Evolutionary conservation across 1,140 invertebrate genomes (phyloP).

Genomic region (Neomicropteryx cornuta): DNA sequence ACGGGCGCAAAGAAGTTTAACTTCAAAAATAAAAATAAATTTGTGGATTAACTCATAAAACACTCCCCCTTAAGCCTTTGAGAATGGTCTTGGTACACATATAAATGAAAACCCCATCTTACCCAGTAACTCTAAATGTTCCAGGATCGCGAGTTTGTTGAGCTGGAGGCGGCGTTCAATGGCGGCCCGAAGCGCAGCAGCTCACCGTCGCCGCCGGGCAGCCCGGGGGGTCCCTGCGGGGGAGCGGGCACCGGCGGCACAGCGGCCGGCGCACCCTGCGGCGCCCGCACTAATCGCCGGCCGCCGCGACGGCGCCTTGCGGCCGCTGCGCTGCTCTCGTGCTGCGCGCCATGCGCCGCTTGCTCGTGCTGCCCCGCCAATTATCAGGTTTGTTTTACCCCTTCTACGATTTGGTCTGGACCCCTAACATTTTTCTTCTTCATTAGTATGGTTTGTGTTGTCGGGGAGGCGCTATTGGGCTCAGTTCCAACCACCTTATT

Average conservation of each 20-base stretch:
- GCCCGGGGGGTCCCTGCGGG: constrained; percentile 67
- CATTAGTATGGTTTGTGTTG: background rate
- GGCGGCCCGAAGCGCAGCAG: constrained; percentile 80
- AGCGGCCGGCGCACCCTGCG: too few relatives aligned
- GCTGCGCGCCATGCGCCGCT: constrained; percentile 57
- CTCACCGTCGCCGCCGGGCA: constrained; percentile 71
- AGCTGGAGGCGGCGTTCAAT: constrained; percentile 90
- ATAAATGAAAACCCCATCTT: constrained; percentile 4
- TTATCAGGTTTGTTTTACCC: constrained; percentile 62
- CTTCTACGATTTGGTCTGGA: background rate
- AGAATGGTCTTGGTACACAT: background rate
- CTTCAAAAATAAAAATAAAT: constrained; percentile 5
- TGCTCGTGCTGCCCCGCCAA: constrained; percentile 82
- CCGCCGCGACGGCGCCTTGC: constrained; percentile 80
- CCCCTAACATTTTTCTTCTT: background rate
- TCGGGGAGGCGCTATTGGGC: too few relatives aligned
- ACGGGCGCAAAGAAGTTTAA: too few relatives aligned
- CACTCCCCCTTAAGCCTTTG: background rate
- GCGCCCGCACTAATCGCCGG: too few relatives aligned
- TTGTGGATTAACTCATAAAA: background rate
- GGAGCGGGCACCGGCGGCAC: constrained; percentile 62
- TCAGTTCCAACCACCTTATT: background rate
- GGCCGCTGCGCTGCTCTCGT: constrained; percentile 66
- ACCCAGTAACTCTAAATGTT: constrained; percentile 16
- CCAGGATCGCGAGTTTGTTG: constrained; percentile 93